Evolutionary conservation across 1,140 invertebrate genomes (phyloP), one percentile per base, ranked within the genome.

Genomic region (Copidosoma floridanum): DNA sequence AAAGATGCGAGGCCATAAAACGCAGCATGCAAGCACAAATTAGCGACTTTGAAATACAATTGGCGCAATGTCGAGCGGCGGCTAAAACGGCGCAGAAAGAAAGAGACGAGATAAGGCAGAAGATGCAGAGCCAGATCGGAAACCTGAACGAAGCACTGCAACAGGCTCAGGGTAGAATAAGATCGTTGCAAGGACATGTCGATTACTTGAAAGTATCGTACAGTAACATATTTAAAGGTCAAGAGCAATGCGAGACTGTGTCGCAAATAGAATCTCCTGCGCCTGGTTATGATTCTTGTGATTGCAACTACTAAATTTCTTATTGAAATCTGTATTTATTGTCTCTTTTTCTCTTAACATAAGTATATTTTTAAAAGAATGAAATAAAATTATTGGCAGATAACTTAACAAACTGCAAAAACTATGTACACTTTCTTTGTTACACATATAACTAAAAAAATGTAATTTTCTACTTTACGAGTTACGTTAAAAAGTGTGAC

Each of bases 71-170:
- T 50, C 80, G 85, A 67, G 87, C 87, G 8, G 79, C 82, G 53
- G 85, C 85, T 1, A 82, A 82, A 59, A 79, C 84, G 7, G 83
- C 85, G 0, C 84, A 88, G 62, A 86, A 86, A 62, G 86, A 88
- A 46, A 79, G 85, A 38, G 86, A 88, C 63, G 85, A 88, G 82
- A 82, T 88, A 16, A 76, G 86, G 61, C 82, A 84, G 63, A 86
- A 86, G 59, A 88, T 88, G 84, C 84, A 87, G 64, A 81, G 82
- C 55, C 86, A 89, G 69, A 86, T 88, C 44, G 83, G 83, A 60
- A 84, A 86, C 40, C 65, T 88, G 46, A 86, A 84, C 57, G 85
- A 88, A 55, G 85, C 86, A 64, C 87, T 88, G 57, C 82, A 86
- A 50, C 85, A 88, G 65, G 86, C 86, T 2, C 86, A 88, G 66